Percentiles rank a stretch among this genome's conserved stretches.
phyloP scores from a whole-genome alignment of 2,888 invertebrate genomes.

The Drosophila leonis region DNA sequence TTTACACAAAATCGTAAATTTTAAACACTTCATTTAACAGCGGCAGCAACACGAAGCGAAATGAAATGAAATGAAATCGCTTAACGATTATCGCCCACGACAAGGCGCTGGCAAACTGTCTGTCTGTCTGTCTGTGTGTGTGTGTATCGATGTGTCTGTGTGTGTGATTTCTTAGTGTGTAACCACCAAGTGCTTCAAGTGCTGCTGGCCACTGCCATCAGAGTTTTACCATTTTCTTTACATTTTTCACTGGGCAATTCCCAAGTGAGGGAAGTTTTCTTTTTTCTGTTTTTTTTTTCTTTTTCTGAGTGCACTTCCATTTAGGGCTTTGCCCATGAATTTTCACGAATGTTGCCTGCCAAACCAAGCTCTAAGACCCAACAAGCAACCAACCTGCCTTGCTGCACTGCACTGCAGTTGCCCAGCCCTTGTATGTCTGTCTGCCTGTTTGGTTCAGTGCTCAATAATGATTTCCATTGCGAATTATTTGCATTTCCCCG shows the following conservation, averaged over 20 bases:
- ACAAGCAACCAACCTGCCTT: not conserved
- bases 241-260: constrained; percentile 33
- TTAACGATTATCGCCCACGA: constrained; percentile 54
- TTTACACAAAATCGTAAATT: constrained; percentile 68
- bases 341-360: constrained; percentile 32
- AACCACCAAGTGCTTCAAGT: constrained; percentile 16
- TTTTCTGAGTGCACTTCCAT: constrained; percentile 42
- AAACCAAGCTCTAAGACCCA: not conserved
- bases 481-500: constrained; percentile 74
- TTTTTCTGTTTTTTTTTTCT: not conserved
- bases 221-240: constrained; percentile 32
- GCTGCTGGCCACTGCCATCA: constrained; percentile 11
- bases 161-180: constrained; percentile 33
- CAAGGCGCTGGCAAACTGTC: constrained; percentile 27
- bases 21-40: constrained; percentile 74
- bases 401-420: not conserved
- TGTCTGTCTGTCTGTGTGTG: constrained; percentile 7
- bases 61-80: constrained; percentile 47
- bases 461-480: constrained; percentile 75
- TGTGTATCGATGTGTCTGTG: not conserved
- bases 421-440: not conserved
- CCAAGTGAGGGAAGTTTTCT: constrained; percentile 11
- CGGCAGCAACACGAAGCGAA: constrained; percentile 29
- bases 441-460: constrained; percentile 59
- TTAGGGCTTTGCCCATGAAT: constrained; percentile 46